phyloP scores from a whole-genome alignment of 2,888 invertebrate species.

The Philaethria dido region DNA sequence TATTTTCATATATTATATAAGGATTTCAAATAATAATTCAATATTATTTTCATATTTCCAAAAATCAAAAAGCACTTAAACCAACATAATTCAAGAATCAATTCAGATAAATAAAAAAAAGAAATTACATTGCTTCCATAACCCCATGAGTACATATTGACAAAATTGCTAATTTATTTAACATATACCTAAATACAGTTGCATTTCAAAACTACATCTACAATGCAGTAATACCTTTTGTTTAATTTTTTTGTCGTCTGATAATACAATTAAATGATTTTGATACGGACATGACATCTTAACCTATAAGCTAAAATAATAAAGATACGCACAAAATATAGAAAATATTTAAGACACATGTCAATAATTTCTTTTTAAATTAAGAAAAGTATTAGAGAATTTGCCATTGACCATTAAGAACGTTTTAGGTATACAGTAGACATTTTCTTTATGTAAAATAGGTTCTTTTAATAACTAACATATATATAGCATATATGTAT shows the following conservation, averaged over 20 bases:
- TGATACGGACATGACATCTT: conserved; percentile 81
- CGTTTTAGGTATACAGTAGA: neutral
- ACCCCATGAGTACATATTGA: conserved; percentile 15
- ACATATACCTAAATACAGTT: neutral
- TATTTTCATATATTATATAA: too few species aligned
- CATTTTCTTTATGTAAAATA: neutral
- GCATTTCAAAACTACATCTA: neutral
- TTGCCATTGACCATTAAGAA: neutral
- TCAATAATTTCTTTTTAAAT: conserved; percentile 18
- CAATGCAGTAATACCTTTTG: conserved; percentile 51
- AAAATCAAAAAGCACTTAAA: too few species aligned
- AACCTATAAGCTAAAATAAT: conserved; percentile 49
- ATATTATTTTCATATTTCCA: too few species aligned
- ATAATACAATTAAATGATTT: conserved; percentile 68
- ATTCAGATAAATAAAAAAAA: conserved; percentile 9
- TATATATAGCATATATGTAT: too few species aligned
- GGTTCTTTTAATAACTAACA: too few species aligned
- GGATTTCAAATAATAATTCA: too few species aligned
- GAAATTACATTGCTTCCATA: conserved; percentile 28
- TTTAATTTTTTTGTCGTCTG: conserved; percentile 50
- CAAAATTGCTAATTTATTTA: neutral
- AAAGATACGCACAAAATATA: conserved; percentile 28
- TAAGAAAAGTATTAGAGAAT: neutral
- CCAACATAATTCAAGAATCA: neutral
- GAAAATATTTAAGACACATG: conserved; percentile 19